A percentile compares a stretch with the other conserved stretches of the same genome.
phyloP scores from a whole-genome alignment of 2,113 vertebrate genomes.

The Ancistrus triradiatus region DNA sequence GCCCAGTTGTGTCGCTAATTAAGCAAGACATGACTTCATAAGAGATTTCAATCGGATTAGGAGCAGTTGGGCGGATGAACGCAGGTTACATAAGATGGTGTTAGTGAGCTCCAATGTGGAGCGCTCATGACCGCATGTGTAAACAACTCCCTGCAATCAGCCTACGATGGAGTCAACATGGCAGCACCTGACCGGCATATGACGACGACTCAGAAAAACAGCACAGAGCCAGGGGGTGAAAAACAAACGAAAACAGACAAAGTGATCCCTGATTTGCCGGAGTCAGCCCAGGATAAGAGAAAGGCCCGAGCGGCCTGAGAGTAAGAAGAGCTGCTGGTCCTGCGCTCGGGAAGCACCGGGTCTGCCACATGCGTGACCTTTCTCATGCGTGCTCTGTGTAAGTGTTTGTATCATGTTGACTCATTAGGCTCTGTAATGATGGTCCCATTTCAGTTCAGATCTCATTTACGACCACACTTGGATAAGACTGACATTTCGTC shows the following conservation, averaged over 20 bases:
- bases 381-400: background rate
- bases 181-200: conserved; percentile 43
- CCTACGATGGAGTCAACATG: conserved; percentile 23
- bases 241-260: too few relatives aligned
- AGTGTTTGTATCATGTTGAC: background rate
- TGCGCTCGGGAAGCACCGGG: background rate
- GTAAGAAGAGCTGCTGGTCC: too few relatives aligned
- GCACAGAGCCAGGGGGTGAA: background rate
- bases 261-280: background rate
- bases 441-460: too few relatives aligned
- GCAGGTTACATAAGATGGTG: conserved; percentile 52
- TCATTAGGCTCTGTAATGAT: background rate
- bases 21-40: too few relatives aligned
- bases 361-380: background rate
- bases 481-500: too few relatives aligned
- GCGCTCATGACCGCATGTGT: conserved; percentile 48
- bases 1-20: too few relatives aligned
- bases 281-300: background rate
- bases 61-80: conserved; percentile 24
- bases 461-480: too few relatives aligned
- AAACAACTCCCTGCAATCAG: conserved; percentile 41
- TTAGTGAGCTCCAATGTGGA: conserved; percentile 39
- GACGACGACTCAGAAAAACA: conserved; percentile 30
- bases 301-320: background rate
- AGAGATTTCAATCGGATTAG: conserved; percentile 50